Evolutionary conservation across 2,113 vertebrate genomes (phyloP).

Genomic region (Chelonoidis abingdonii): DNA sequence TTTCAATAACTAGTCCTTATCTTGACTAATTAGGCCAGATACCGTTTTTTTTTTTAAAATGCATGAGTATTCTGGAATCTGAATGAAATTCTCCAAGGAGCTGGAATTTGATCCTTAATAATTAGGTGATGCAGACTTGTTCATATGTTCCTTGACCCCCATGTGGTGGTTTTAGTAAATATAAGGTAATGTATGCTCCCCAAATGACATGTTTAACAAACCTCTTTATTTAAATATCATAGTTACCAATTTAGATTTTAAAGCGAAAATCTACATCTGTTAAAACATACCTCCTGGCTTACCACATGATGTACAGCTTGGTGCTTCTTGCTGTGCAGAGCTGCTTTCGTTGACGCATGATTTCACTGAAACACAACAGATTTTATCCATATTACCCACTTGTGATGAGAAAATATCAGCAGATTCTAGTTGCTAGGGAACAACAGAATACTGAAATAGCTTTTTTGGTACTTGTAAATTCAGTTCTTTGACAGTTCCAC

Average conservation of each 20-base stretch:
- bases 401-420: conserved; percentile 65
- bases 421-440: conserved; percentile 78
- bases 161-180: background rate
- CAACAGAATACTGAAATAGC: conserved; percentile 57
- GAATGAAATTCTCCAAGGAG: background rate
- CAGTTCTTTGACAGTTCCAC: conserved; percentile 59
- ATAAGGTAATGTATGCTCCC: background rate
- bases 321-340: background rate
- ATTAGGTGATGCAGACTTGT: background rate
- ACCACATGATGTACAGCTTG: background rate
- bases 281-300: background rate
- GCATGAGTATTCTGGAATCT: background rate
- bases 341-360: conserved; percentile 51
- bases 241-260: background rate
- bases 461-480: conserved; percentile 72
- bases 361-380: conserved; percentile 52
- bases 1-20: background rate
- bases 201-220: background rate
- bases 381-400: conserved; percentile 61
- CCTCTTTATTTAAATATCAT: background rate
- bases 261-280: background rate
- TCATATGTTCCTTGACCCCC: background rate
- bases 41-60: background rate
- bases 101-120: background rate
- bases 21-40: background rate